These are phyloP conservation scores for Pseudoatta argentina DNA, from an alignment of 1,140 invertebrate species.

Conservation along the genomic window DNA sequence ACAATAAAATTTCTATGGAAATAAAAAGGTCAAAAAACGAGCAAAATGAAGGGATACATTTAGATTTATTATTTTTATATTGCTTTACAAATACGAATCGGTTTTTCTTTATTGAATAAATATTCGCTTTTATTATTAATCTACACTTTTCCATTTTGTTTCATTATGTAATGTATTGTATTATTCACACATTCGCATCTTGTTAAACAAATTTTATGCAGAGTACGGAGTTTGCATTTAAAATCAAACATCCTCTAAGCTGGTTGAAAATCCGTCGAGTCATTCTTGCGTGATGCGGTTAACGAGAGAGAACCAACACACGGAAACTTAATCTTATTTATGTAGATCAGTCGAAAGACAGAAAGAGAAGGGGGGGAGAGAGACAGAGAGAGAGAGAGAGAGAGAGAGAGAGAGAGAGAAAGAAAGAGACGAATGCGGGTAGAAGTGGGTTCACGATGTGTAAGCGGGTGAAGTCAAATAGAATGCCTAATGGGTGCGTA, in stretches of 20 bases:
- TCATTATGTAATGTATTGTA: neutral
- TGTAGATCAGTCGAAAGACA: conserved; percentile 37
- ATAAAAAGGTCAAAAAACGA: too few relatives aligned
- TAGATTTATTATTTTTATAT: too few relatives aligned
- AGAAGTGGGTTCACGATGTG: conserved; percentile 12
- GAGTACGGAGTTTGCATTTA: neutral
- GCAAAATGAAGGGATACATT: too few relatives aligned
- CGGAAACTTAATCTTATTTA: conserved; percentile 60
- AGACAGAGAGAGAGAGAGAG: conserved; percentile 2
- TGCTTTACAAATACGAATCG: too few relatives aligned
- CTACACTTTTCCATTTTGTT: conserved; percentile 4
- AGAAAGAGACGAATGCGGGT: conserved; percentile 14
- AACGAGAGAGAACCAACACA: conserved; percentile 22
- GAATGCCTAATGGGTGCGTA: conserved; percentile 61
- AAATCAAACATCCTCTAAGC: conserved; percentile 20
- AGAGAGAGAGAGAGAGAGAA: neutral
- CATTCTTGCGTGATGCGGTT: conserved; percentile 46
- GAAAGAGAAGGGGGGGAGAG: neutral
- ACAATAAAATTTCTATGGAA: neutral
- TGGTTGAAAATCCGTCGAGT: conserved; percentile 36
- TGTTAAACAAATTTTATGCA: conserved; percentile 8
- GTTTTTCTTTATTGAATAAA: too few relatives aligned
- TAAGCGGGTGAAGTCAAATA: conserved; percentile 57
- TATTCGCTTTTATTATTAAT: neutral
- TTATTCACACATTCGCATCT: neutral